phyloP scores from a whole-genome alignment of 2,113 vertebrate species.

The Chamaea fasciata region DNA sequence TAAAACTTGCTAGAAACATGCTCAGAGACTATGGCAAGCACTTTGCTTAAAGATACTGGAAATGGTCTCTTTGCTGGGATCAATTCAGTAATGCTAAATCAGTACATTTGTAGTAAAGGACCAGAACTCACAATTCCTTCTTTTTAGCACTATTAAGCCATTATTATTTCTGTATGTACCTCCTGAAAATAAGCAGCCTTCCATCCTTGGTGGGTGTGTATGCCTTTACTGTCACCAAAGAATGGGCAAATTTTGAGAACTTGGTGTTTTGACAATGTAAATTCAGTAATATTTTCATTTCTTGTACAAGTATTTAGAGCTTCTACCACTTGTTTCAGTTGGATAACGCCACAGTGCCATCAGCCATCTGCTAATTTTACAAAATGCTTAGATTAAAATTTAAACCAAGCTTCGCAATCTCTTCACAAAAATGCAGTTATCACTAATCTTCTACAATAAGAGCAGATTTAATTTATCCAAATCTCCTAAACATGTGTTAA shows the following conservation, averaged over 20 bases:
- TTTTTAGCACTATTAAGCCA: not conserved
- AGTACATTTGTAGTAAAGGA: not conserved
- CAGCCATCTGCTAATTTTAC: conserved; percentile 63
- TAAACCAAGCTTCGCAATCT: conserved; percentile 36
- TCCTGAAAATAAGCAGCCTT: not conserved
- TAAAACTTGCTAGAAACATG: not conserved
- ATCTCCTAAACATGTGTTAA: not conserved
- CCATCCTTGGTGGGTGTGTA: not conserved
- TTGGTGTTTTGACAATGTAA: conserved; percentile 2
- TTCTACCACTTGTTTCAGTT: conserved; percentile 36
- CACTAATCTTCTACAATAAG: not conserved
- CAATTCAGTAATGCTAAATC: not conserved
- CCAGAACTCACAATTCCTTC: not conserved
- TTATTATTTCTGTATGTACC: not conserved
- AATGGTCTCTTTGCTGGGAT: not conserved
- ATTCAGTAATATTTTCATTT: conserved; percentile 32
- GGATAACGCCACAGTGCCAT: conserved; percentile 40
- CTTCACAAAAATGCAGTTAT: not conserved
- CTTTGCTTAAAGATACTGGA: not conserved
- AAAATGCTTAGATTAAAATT: conserved; percentile 48
- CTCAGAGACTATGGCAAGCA: not conserved
- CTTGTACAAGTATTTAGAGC: not conserved
- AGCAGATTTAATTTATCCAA: not conserved
- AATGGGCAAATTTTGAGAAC: not conserved
- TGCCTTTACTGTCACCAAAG: not conserved